Evolutionary conservation across 2,888 invertebrate genomes (phyloP).

Genomic region (Corythucha ciliata): DNA sequence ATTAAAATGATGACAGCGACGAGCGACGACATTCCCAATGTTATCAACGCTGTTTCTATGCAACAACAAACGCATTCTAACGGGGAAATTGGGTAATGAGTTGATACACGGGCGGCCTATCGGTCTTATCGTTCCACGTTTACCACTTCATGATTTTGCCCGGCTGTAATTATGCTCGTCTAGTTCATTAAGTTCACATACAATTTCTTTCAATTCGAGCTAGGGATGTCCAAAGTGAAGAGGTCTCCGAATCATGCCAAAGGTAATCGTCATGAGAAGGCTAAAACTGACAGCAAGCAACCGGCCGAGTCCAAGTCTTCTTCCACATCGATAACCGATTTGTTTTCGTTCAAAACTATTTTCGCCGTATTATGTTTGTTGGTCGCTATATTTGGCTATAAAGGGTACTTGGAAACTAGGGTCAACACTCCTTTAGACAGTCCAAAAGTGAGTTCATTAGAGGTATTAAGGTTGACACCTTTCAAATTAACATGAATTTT

Average conservation of each 20-base stretch:
- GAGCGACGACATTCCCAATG: no score
- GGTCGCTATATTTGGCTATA: constrained; percentile 63
- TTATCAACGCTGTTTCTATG: no score
- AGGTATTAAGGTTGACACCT: background rate
- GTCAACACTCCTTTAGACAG: constrained; percentile 77
- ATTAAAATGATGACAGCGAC: no score
- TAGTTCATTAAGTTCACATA: background rate
- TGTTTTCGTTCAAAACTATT: constrained; percentile 32
- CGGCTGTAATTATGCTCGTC: background rate
- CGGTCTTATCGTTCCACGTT: no score
- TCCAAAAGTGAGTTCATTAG: constrained; percentile 51
- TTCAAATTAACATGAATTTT: background rate
- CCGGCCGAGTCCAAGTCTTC: constrained; percentile 16
- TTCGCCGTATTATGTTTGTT: constrained; percentile 47
- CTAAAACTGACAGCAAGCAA: constrained; percentile 20
- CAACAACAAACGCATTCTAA: no score
- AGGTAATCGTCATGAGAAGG: constrained; percentile 21
- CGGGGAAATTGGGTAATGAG: no score
- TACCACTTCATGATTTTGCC: no score
- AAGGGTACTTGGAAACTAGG: constrained; percentile 77
- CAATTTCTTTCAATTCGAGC: background rate
- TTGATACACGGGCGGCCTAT: no score
- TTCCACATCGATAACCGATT: constrained; percentile 12
- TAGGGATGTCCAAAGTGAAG: constrained; percentile 24
- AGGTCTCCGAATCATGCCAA: constrained; percentile 21